A percentile compares a stretch with the other conserved stretches of the same genome.
Evolutionary conservation across 92 coral and sea anemone species (phyloP).

Genomic region (Zoanthus sociatus): DNA sequence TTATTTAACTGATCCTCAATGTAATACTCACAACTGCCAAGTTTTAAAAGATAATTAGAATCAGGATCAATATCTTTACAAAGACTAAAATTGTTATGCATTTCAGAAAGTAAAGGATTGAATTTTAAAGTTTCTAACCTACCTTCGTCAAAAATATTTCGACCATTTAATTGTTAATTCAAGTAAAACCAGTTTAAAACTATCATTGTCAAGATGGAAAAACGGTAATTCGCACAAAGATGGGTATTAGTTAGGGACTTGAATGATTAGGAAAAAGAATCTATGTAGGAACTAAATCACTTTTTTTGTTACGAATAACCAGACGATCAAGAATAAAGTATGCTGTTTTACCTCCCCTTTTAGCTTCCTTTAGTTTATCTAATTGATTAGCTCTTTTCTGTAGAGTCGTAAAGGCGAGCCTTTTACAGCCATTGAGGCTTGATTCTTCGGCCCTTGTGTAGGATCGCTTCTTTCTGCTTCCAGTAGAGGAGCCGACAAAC

Average conservation of each 20-base stretch:
- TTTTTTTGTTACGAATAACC: background rate
- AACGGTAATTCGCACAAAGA: constrained; percentile 15
- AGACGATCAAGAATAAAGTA: background rate
- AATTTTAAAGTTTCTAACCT: background rate
- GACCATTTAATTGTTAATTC: background rate
- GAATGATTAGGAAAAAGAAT: background rate
- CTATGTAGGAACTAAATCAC: background rate
- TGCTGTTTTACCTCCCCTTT: background rate
- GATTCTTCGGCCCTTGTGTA: background rate
- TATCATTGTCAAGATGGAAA: constrained; percentile 21
- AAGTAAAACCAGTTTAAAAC: background rate
- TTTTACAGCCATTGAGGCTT: background rate
- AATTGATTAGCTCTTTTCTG: background rate
- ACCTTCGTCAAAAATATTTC: background rate
- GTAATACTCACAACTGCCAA: constrained; percentile 4
- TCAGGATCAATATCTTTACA: constrained; percentile 20
- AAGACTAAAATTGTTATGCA: constrained; percentile 6
- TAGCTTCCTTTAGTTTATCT: background rate
- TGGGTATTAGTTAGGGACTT: background rate
- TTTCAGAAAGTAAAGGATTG: constrained; percentile 25
- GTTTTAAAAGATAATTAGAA: background rate
- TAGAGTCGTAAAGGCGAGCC: background rate
- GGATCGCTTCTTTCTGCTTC: too few species aligned
- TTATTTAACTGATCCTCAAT: constrained; percentile 5
- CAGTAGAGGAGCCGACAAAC: too few species aligned